These are phyloP conservation scores for Furcifer pardalis DNA, from an alignment of 2,797 vertebrate species.

Conservation along the genomic window DNA sequence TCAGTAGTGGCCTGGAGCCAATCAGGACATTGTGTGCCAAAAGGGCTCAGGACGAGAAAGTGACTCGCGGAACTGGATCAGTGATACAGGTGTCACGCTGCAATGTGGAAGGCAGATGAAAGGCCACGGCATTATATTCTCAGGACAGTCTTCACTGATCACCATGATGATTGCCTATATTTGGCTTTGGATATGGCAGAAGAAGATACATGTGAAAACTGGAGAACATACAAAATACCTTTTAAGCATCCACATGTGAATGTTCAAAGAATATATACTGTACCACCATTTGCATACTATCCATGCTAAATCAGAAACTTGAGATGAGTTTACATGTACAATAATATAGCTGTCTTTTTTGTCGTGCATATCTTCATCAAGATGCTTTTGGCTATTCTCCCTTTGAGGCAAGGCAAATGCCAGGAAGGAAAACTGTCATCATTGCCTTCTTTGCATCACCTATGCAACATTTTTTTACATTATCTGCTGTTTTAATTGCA, in stretches of 20 bases:
- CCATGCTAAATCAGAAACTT: not conserved
- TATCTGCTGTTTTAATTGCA: too few species aligned
- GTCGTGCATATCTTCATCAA: not conserved
- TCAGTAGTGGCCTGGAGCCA: too few species aligned
- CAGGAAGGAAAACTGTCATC: not conserved
- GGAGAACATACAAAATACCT: not conserved
- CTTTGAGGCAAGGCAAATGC: not conserved
- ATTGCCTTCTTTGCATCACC: not conserved
- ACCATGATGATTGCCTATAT: too few species aligned
- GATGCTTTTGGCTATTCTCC: not conserved
- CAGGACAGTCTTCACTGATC: too few species aligned
- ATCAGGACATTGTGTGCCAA: too few species aligned
- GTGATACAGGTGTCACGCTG: too few species aligned
- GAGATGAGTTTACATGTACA: not conserved
- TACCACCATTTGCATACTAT: not conserved
- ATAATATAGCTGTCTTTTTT: not conserved
- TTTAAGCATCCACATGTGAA: not conserved
- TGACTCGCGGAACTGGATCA: too few species aligned
- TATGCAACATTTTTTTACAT: too few species aligned
- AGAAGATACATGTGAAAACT: not conserved
- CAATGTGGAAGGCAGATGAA: too few species aligned
- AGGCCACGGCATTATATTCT: too few species aligned
- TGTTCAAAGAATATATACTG: not conserved
- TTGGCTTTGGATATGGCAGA: too few species aligned
- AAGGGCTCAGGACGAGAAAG: too few species aligned